A percentile compares a stretch with the other conserved stretches of the same genome.
Conservation (phyloP, 2,888 invertebrate species). For the Hypselothyrea guttata region DNA sequence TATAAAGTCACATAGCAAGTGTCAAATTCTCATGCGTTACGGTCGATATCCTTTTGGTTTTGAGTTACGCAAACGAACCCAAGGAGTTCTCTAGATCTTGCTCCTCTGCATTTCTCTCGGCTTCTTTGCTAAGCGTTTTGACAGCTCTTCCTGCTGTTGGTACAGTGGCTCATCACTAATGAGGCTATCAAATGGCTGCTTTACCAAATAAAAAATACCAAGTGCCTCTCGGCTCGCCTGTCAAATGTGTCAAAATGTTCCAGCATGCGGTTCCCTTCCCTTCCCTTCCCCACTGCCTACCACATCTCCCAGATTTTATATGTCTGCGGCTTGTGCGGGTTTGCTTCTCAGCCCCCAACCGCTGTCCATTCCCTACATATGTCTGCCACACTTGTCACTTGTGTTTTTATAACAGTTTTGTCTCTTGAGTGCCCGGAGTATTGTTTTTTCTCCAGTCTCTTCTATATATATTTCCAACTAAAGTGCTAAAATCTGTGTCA, state of each 20-base stretch:
- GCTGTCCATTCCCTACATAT: slow-evolving; percentile 50
- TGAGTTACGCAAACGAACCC: slow-evolving; percentile 62
- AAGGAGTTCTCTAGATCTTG: slow-evolving; percentile 15
- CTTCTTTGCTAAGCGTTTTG: slow-evolving; percentile 62
- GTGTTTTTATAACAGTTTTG: slow-evolving; percentile 71
- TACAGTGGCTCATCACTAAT: slow-evolving; percentile 70
- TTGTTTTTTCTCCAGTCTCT: slow-evolving; percentile 3
- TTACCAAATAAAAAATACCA: slow-evolving; percentile 48
- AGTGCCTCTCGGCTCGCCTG: slow-evolving; percentile 57
- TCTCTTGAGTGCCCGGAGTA: slow-evolving; percentile 49
- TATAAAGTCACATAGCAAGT: slow-evolving; percentile 48
- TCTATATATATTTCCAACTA: slow-evolving; percentile 32
- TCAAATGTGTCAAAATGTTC: slow-evolving; percentile 74
- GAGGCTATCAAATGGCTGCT: slow-evolving; percentile 78
- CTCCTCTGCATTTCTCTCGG: slow-evolving; percentile 14
- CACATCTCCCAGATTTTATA: slow-evolving; percentile 49
- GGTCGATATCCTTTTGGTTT: slow-evolving; percentile 77
- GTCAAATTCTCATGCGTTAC: slow-evolving; percentile 65
- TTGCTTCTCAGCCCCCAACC: not conserved
- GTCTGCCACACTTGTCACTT: slow-evolving; percentile 77
- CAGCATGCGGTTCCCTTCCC: slow-evolving; percentile 39
- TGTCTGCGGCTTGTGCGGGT: slow-evolving; percentile 47
- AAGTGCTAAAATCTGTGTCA: slow-evolving; percentile 75
- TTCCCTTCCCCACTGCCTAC: slow-evolving; percentile 29
- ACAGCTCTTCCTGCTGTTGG: slow-evolving; percentile 50